Percentiles rank a stretch among this genome's conserved stretches.
These are phyloP conservation scores for Calameuta idolon DNA, from an alignment of 2,888 invertebrate species.

Conservation along the genomic window DNA sequence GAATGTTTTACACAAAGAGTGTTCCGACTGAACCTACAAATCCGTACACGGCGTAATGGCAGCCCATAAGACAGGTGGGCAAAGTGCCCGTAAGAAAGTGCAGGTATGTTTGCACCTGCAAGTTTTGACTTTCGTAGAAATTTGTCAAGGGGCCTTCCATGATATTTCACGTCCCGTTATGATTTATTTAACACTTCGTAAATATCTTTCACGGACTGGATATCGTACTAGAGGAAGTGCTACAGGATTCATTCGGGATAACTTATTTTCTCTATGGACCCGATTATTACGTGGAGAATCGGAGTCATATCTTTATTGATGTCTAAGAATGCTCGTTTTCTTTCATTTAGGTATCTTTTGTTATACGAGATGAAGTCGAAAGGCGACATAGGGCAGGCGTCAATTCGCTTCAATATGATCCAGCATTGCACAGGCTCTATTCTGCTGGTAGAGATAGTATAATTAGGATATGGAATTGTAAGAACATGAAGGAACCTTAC, in stretches of 20 bases:
- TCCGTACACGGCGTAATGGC: slow-evolving; percentile 56
- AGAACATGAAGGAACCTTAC: slow-evolving; percentile 78
- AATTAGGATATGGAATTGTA: slow-evolving; percentile 88
- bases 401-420: slow-evolving; percentile 94
- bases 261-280: not conserved
- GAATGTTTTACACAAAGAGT: slow-evolving; percentile 1
- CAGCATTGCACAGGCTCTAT: slow-evolving; percentile 87
- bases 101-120: slow-evolving; percentile 61
- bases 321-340: slow-evolving; percentile 11
- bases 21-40: slow-evolving; percentile 5
- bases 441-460: slow-evolving; percentile 98
- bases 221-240: not conserved
- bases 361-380: slow-evolving; percentile 96
- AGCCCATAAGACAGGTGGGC: slow-evolving; percentile 68
- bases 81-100: slow-evolving; percentile 69
- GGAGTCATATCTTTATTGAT: slow-evolving; percentile 6
- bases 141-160: not conserved
- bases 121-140: not conserved
- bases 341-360: slow-evolving; percentile 88
- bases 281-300: not conserved
- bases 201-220: not conserved
- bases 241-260: not conserved
- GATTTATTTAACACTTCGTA: not conserved
- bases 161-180: not conserved
- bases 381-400: slow-evolving; percentile 94